Conservation (phyloP, 2,113 vertebrate genomes). For the Abramis brama region DNA sequence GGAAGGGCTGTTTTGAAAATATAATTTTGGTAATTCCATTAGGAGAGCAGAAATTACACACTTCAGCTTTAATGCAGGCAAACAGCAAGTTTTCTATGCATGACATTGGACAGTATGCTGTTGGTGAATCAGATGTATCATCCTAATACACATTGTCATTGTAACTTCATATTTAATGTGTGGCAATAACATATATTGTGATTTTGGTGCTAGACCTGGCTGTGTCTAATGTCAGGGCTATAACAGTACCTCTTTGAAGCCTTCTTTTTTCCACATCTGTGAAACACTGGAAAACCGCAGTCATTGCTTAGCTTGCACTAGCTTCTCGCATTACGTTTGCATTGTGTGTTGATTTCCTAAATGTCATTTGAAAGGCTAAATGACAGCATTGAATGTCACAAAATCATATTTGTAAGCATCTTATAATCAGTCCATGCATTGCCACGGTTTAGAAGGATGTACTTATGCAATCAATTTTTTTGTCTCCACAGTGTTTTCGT, state of each 20-base stretch:
- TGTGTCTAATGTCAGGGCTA: constrained; percentile 3
- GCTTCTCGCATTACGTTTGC: constrained; percentile 17
- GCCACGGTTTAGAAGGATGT: constrained; percentile 38
- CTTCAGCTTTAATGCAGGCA: constrained; percentile 33
- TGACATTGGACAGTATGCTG: constrained; percentile 31
- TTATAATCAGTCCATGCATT: constrained; percentile 34
- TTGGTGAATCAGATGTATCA: constrained; percentile 40
- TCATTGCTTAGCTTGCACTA: constrained; percentile 51
- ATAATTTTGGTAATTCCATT: background rate
- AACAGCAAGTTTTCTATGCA: constrained; percentile 51
- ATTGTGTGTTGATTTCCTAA: constrained; percentile 15
- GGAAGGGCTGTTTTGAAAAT: background rate
- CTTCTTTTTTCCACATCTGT: constrained; percentile 36
- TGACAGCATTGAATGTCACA: constrained; percentile 48
- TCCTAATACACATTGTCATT: constrained; percentile 22
- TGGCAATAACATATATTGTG: background rate
- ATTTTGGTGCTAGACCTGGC: constrained; percentile 7
- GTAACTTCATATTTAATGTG: constrained; percentile 2
- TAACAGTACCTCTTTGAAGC: constrained; percentile 42
- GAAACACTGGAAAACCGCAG: constrained; percentile 43
- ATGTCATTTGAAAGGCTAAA: constrained; percentile 26
- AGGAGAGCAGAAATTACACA: constrained; percentile 3
- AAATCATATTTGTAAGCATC: constrained; percentile 13
- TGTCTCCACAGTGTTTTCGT: background rate
- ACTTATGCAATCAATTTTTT: background rate